A percentile compares a stretch with the other conserved stretches of the same genome.
Evolutionary conservation across 2,888 invertebrate genomes (phyloP).

Genomic region (Micoletzkya japonica): DNA sequence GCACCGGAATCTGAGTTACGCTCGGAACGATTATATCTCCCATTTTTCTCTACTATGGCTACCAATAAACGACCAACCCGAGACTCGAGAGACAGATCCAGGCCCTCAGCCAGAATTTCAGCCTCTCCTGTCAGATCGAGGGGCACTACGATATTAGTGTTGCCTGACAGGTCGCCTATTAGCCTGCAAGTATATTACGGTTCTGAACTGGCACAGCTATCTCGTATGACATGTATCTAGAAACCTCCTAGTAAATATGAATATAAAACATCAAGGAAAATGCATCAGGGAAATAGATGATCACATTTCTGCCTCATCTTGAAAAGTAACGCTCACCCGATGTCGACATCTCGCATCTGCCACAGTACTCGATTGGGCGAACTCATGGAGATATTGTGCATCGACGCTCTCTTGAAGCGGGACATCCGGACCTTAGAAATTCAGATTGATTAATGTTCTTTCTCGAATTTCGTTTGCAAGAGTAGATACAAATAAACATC

Average conservation of each 20-base stretch:
- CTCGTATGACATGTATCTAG: too few relatives aligned
- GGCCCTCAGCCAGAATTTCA: slow-evolving; percentile 50
- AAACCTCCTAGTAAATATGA: too few relatives aligned
- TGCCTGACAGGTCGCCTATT: slow-evolving; percentile 47
- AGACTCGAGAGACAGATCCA: slow-evolving; percentile 35
- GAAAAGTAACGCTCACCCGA: slow-evolving; percentile 35
- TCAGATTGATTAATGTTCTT: neutral
- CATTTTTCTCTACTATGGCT: too few relatives aligned
- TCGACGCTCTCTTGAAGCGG: slow-evolving; percentile 37
- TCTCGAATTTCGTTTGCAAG: too few relatives aligned
- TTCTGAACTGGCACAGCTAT: too few relatives aligned
- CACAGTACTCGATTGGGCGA: slow-evolving; percentile 47
- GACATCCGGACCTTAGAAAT: slow-evolving; percentile 26
- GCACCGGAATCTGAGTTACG: too few relatives aligned
- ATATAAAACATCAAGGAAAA: too few relatives aligned
- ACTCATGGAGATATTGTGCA: slow-evolving; percentile 44
- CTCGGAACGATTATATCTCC: too few relatives aligned
- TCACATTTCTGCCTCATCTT: too few relatives aligned
- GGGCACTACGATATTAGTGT: slow-evolving; percentile 51
- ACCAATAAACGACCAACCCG: neutral
- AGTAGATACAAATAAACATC: too few relatives aligned
- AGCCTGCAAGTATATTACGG: slow-evolving; percentile 33
- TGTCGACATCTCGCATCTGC: slow-evolving; percentile 49
- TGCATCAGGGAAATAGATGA: too few relatives aligned
- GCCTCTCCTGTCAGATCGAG: slow-evolving; percentile 51